Conservation (phyloP, 2,797 vertebrate species). For the Antrozous pallidus region DNA sequence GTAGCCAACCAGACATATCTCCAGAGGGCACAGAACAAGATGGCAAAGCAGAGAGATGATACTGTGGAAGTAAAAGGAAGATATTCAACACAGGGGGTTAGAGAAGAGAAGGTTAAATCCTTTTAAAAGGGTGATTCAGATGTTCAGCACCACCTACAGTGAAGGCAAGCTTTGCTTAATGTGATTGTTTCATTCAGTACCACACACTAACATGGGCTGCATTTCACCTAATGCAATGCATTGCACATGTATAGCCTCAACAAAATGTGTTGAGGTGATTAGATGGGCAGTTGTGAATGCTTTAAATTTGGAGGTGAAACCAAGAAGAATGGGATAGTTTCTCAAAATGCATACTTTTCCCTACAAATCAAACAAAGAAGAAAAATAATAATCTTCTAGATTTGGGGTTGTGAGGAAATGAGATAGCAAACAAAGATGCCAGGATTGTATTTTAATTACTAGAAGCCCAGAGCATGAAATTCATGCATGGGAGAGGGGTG, state of each 20-base stretch:
- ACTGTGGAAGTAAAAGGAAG: neutral
- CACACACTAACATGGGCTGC: neutral
- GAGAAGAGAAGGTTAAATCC: neutral
- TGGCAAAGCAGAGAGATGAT: neutral
- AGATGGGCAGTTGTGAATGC: neutral
- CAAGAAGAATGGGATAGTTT: neutral
- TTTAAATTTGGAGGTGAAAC: slow-evolving; percentile 3
- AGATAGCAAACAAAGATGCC: neutral
- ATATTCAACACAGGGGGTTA: neutral
- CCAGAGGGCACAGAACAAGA: neutral
- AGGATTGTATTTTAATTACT: neutral
- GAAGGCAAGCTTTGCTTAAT: neutral
- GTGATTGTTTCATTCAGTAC: neutral
- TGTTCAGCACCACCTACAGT: neutral
- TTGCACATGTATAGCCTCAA: neutral
- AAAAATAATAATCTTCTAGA: neutral
- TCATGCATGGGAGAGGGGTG: too few relatives aligned
- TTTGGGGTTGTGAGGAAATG: neutral
- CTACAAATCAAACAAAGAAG: slow-evolving; percentile 10
- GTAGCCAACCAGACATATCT: neutral
- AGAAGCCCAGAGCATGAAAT: too few relatives aligned
- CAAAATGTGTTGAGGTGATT: neutral
- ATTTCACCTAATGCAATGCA: neutral
- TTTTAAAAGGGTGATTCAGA: neutral
- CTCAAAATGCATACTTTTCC: neutral